Evolutionary conservation across 1,140 invertebrate species (phyloP).

Genomic region (Paramacrobiotus metropolitanus): DNA sequence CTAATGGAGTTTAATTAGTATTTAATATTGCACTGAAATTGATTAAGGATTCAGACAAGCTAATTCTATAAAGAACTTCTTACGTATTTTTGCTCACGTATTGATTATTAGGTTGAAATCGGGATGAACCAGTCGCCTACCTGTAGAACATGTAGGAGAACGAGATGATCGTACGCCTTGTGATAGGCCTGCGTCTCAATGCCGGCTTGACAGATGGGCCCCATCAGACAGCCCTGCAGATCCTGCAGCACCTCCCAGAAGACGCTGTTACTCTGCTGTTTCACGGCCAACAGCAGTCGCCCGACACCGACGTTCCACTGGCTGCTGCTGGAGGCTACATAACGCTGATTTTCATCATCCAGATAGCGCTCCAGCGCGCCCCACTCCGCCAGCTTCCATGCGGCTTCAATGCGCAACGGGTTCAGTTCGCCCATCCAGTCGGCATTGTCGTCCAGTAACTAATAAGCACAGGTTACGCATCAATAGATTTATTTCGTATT

Average conservation of each 20-base stretch:
- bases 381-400: slow-evolving; percentile 63
- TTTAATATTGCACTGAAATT: too few species aligned
- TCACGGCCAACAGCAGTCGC: slow-evolving; percentile 31
- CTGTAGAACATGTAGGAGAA: slow-evolving; percentile 16
- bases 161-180: slow-evolving; percentile 50
- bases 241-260: slow-evolving; percentile 25
- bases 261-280: slow-evolving; percentile 18
- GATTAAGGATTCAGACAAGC: too few species aligned
- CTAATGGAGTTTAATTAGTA: too few species aligned
- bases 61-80: too few species aligned
- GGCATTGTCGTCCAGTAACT: slow-evolving; percentile 20
- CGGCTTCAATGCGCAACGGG: slow-evolving; percentile 41
- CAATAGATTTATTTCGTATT: too few species aligned
- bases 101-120: too few species aligned
- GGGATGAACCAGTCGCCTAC: too few species aligned
- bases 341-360: slow-evolving; percentile 15
- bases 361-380: slow-evolving; percentile 42
- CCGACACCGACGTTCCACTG: slow-evolving; percentile 36
- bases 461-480: too few species aligned
- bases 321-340: background rate
- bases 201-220: slow-evolving; percentile 34
- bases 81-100: too few species aligned
- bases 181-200: slow-evolving; percentile 46
- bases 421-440: slow-evolving; percentile 23
- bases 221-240: slow-evolving; percentile 29